Evolutionary conservation across 2,888 invertebrate genomes (phyloP).

Genomic region (Catocala fraxini): DNA sequence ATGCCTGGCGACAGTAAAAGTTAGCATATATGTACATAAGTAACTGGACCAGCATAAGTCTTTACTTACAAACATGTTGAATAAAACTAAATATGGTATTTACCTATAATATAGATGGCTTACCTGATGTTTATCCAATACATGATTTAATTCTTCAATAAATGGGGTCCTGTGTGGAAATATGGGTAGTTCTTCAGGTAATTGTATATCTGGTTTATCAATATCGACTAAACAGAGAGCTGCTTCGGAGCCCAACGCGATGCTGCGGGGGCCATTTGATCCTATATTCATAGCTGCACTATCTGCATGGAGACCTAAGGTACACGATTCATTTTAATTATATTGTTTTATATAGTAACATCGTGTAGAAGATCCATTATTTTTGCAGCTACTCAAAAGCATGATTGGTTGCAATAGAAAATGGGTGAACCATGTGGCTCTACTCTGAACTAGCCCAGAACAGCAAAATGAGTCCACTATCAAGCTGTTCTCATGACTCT

Average conservation of each 20-base stretch:
- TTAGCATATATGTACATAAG: too few species aligned
- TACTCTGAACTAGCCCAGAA: too few species aligned
- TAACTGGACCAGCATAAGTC: too few species aligned
- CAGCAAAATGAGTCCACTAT: too few species aligned
- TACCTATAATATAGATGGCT: neutral
- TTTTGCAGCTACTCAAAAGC: too few species aligned
- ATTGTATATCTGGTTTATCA: conserved; percentile 96
- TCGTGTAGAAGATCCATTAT: too few species aligned
- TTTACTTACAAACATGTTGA: too few species aligned
- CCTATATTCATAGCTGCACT: conserved; percentile 76
- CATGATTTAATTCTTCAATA: conserved; percentile 93
- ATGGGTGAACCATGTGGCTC: too few species aligned
- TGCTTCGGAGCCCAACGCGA: conserved; percentile 92
- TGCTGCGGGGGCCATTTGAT: conserved; percentile 78
- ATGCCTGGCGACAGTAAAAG: too few species aligned
- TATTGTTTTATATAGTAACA: neutral
- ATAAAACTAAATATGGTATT: too few species aligned
- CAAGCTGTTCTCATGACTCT: too few species aligned
- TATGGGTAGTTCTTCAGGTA: conserved; percentile 97
- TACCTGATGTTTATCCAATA: conserved; percentile 91
- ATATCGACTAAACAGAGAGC: conserved; percentile 98
- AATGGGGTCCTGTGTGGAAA: conserved; percentile 97
- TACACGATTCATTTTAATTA: conserved; percentile 15
- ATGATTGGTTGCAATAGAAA: too few species aligned
- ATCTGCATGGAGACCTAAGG: conserved; percentile 88